phyloP scores from a whole-genome alignment of 2,797 vertebrate species.

The Hypotaenidia okinawae region DNA sequence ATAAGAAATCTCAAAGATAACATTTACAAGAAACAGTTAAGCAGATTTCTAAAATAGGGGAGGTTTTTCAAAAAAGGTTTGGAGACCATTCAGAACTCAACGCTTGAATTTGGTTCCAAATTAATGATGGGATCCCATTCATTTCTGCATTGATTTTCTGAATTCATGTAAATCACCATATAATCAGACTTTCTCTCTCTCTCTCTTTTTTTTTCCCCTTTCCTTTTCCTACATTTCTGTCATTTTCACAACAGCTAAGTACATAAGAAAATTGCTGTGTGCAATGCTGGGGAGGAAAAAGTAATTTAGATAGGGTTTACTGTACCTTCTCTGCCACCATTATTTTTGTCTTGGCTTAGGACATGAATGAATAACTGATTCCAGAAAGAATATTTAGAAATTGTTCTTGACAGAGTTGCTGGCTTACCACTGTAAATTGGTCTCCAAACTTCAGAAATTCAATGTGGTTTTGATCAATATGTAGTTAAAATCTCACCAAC shows the following conservation, averaged over 20 bases:
- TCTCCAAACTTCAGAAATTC: background rate
- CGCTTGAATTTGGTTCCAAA: background rate
- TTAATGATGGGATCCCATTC: background rate
- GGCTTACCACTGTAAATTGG: background rate
- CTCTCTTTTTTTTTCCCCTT: too few species aligned
- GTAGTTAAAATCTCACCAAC: background rate
- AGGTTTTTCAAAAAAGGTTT: background rate
- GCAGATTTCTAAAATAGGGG: background rate
- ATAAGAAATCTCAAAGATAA: background rate
- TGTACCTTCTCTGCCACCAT: background rate
- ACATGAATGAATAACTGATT: background rate
- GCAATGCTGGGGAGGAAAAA: background rate
- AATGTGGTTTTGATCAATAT: background rate
- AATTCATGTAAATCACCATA: background rate
- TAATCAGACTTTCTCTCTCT: background rate
- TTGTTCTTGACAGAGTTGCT: background rate
- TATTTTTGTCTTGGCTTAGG: background rate
- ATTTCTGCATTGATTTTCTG: background rate
- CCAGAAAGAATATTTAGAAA: constrained; percentile 24
- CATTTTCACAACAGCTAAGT: background rate
- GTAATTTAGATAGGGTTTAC: background rate
- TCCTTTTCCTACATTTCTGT: background rate
- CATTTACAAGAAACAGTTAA: background rate
- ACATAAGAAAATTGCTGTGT: background rate
- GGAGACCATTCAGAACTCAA: background rate